phyloP scores from a whole-genome alignment of 1,140 invertebrate genomes.

The Ceratosolen solmsi region DNA sequence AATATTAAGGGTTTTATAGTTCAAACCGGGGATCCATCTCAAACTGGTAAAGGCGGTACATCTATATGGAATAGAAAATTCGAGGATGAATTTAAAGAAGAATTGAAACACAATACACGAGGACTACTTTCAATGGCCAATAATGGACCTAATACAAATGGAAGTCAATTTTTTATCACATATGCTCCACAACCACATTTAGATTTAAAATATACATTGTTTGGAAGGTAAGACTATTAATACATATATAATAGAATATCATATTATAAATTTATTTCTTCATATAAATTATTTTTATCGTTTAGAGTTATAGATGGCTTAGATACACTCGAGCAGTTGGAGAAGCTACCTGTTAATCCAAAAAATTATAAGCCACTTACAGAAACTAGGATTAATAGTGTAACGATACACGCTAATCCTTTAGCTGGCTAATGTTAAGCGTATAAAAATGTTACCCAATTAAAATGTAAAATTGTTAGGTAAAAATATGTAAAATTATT shows the following conservation, averaged over 20 bases:
- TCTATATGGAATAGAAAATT: conserved; percentile 95
- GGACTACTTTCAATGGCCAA: conserved; percentile 99
- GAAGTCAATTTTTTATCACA: conserved; percentile 98
- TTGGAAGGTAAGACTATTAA: conserved; percentile 87
- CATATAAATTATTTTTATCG: conserved; percentile 59
- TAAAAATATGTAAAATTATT: conserved; percentile 22
- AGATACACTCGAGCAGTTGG: conserved; percentile 95
- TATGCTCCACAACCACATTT: conserved; percentile 95
- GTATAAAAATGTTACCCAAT: conserved; percentile 21
- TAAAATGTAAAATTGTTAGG: too few relatives aligned
- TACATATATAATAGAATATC: not conserved
- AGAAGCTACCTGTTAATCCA: conserved; percentile 94
- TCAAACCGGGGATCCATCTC: conserved; percentile 96
- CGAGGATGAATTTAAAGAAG: conserved; percentile 97
- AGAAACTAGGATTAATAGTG: conserved; percentile 88
- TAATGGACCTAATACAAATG: conserved; percentile 98
- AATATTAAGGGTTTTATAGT: conserved; percentile 99
- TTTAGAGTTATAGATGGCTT: conserved; percentile 97
- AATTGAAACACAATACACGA: conserved; percentile 90
- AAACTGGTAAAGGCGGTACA: conserved; percentile 94
- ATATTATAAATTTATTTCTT: conserved; percentile 38
- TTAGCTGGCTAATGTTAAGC: conserved; percentile 79
- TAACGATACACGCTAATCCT: conserved; percentile 98
- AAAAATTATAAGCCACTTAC: conserved; percentile 91
- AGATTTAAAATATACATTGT: conserved; percentile 97